Evolutionary conservation across 2,888 invertebrate genomes (phyloP).

Genomic region (Molorchus minor): DNA sequence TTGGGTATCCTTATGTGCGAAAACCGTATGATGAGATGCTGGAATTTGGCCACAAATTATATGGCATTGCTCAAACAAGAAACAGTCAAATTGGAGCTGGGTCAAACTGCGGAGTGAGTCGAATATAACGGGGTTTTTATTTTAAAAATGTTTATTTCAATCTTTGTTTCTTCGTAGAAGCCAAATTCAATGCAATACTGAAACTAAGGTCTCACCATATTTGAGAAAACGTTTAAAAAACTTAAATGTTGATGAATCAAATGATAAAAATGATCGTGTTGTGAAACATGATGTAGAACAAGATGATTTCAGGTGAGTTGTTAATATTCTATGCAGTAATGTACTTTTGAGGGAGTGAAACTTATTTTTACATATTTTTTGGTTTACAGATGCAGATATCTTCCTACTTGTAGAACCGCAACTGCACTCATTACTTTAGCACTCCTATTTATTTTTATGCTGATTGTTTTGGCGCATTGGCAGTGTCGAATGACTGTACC

Average conservation of each 20-base stretch:
- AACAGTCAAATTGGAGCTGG: neutral
- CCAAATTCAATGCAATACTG: neutral
- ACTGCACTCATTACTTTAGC: constrained; percentile 15
- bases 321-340: neutral
- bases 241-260: neutral
- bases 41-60: constrained; percentile 47
- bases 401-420: constrained; percentile 9
- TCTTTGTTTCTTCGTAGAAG: neutral
- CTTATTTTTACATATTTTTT: neutral
- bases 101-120: constrained; percentile 1
- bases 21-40: constrained; percentile 43
- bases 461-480: constrained; percentile 35
- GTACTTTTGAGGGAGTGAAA: neutral
- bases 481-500: constrained; percentile 39
- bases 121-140: neutral
- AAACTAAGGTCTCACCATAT: neutral
- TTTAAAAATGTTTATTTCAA: neutral
- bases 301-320: neutral
- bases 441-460: constrained; percentile 19
- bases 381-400: constrained; percentile 22
- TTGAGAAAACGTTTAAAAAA: neutral
- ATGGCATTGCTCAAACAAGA: constrained; percentile 42
- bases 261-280: neutral
- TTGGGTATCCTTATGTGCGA: constrained; percentile 45
- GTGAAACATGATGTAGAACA: neutral